Evolutionary conservation across 2,888 invertebrate species (phyloP).

Genomic region (Zhuqinia jingwanae): DNA sequence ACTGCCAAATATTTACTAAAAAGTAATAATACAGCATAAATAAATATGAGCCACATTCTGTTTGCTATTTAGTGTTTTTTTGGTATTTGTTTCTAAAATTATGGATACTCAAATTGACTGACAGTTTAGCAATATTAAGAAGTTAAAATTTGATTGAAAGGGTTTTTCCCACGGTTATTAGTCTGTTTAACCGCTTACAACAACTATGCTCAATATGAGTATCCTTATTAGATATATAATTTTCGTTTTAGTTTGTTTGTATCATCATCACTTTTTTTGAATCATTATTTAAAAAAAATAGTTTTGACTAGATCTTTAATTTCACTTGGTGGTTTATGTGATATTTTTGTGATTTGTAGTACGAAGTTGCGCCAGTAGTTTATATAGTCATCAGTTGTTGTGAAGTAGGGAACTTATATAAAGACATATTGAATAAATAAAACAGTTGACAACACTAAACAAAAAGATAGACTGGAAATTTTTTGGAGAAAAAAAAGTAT

Average conservation of each 20-base stretch:
- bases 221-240: too few relatives aligned
- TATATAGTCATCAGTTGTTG: background rate
- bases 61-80: too few relatives aligned
- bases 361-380: background rate
- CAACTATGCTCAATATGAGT: too few relatives aligned
- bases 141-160: too few relatives aligned
- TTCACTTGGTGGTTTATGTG: constrained; percentile 61
- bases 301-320: constrained; percentile 13
- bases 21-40: too few relatives aligned
- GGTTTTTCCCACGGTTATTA: too few relatives aligned
- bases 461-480: background rate
- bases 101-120: too few relatives aligned
- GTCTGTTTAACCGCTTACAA: too few relatives aligned
- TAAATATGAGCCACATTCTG: too few relatives aligned
- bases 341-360: constrained; percentile 70
- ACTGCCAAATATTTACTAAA: constrained; percentile 22
- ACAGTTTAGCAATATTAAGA: too few relatives aligned
- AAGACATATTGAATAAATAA: background rate
- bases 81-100: too few relatives aligned
- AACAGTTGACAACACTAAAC: background rate
- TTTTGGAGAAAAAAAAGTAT: too few relatives aligned
- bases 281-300: background rate
- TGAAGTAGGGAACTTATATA: background rate
- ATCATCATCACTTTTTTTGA: background rate
- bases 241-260: background rate